Base-by-base conservation (phyloP, 2,797 vertebrate genomes). In the Acanthopagrus latus region DNA sequence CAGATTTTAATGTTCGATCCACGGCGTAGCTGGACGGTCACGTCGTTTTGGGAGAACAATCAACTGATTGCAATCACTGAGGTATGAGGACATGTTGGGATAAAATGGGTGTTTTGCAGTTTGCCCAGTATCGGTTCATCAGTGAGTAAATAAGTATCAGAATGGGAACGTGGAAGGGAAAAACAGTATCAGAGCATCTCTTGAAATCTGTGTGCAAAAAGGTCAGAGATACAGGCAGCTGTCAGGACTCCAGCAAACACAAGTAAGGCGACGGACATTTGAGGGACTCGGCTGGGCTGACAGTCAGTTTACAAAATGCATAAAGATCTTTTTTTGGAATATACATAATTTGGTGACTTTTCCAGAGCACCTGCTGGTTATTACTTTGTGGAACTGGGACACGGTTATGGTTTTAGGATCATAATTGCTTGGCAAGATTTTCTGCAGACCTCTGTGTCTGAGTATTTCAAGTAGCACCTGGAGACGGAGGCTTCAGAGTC, bases 311-410 rank as follows among this genome's bases (percentile, higher is more conserved):
- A 62, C 8, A 33, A 33, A 41, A 27, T 52, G 12, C 17, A 9
- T 8, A 13, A 13, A 57, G 27, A 27, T 2, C 5, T 7, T 5
- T 18, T 64, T 20, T 20, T 2, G 2, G 59, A 46, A 3, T 27
- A 7, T 13, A 23, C 13, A 23, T n/a, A 12, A 51, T 29, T 46
- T 17, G 38, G 48, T 60, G 21, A 54, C 17, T 54, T 46, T 27
- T 60, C 60, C 66, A 41, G 20, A 18, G 78, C 66, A 80, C 62
- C 66, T 81, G 60, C 55, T 71, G 43, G 2, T 27, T 50, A 66
- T 66, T 41, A 70, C n/a, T 25, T 8, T 58, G n/a, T 67, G 56
- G 27, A 62, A 29, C 2, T n/a, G 20, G 43, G 50, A 56, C 70
- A 33, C 44, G 29, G 46, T 33, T 58, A 9, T 2, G 54, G 58